Evolutionary conservation across 2,797 vertebrate species (phyloP), one percentile per base, ranked within the genome.

Genomic region (Eremophila alpestris): DNA sequence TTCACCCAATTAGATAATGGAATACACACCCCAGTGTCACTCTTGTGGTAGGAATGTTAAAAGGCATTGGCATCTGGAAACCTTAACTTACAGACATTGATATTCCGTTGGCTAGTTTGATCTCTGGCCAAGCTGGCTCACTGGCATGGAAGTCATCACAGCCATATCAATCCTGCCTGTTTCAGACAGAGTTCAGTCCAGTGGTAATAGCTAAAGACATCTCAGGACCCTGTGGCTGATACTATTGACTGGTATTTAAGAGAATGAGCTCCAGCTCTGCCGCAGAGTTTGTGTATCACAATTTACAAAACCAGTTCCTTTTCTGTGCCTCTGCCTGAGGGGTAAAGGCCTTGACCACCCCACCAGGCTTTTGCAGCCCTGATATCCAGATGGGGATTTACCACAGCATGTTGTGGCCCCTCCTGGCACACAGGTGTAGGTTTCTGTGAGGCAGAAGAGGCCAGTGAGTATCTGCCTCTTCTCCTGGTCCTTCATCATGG

Each of bases 41-140:
- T 89, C 30, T 70, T 84, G 74, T 68, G 70, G 93, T 71, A 77
- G 58, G 71, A 82, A 30, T 80, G 75, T 84, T 74, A 81, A 80
- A 93, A 85, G 67, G 36, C 34, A 40, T 77, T 32, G 75, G 16
- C 30, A 80, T 83, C 29, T 79, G 77, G 59, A 74, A 89, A 91
- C 14, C 10, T 2, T 93, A 59, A n/a, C 48, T 84, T 59, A 41
- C 38, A 18, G 7, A 21, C 17, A 20, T 24, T 8, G 17, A 40
- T 70, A 48, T 45, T 88, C 48, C 13, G 7, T 67, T 68, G 89
- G 20, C 56, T 56, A 68, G 24, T 80, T 51, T 74, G 92, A 58
- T 80, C 46, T 74, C 52, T 67, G 29, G 81, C 86, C 36, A 54
- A 32, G 49, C 30, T 89, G 70, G 6, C 13, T 88, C 1, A 2